Evolutionary conservation across 2,888 invertebrate genomes (phyloP).

Genomic region (Cancer borealis): DNA sequence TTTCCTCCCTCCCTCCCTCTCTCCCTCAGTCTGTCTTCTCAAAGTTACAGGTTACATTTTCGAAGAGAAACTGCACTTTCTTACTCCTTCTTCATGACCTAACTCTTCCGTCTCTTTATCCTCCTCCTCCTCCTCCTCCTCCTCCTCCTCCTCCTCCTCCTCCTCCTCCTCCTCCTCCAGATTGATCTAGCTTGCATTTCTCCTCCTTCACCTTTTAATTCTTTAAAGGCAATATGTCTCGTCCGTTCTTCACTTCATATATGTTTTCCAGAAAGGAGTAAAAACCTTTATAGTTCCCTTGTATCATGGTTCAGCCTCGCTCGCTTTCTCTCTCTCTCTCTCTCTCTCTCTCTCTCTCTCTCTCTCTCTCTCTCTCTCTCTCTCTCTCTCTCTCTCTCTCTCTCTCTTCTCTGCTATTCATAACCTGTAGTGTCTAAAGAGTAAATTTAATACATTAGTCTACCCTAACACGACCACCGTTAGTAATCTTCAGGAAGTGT

Average conservation of each 20-base stretch:
- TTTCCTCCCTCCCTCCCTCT: not conserved
- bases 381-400: not conserved
- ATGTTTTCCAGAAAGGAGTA: not conserved
- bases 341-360: no score
- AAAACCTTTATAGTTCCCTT: not conserved
- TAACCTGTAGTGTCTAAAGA: not conserved
- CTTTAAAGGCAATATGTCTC: not conserved
- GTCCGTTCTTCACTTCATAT: not conserved
- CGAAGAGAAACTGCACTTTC: slow-evolving; percentile 17
- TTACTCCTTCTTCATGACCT: slow-evolving; percentile 33
- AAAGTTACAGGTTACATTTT: not conserved
- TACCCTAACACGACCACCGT: no score
- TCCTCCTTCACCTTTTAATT: not conserved
- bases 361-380: no score
- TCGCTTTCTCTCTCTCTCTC: not conserved
- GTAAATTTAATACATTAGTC: not conserved
- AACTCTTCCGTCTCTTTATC: not conserved
- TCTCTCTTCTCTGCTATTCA: not conserved
- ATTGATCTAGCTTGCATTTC: not conserved
- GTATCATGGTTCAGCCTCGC: not conserved
- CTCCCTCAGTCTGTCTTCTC: not conserved
- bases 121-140: slow-evolving; percentile 17
- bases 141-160: slow-evolving; percentile 31
- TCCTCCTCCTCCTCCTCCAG: not conserved
- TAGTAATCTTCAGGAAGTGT: no score